phyloP scores from a whole-genome alignment of 1,140 invertebrate genomes.

The Macrosteles quadrilineatus region DNA sequence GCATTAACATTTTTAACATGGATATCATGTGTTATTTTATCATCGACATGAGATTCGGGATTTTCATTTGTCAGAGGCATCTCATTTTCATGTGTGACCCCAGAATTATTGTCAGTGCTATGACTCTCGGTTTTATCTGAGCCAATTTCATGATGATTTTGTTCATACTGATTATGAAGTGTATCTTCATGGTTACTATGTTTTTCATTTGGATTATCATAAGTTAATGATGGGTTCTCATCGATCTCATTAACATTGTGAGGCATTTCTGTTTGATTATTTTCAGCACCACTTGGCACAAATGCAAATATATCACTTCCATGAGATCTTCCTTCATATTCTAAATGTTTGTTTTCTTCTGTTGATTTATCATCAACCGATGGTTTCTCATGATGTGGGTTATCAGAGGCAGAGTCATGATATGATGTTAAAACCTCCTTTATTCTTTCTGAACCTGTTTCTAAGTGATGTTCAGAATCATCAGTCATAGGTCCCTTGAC shows the following conservation, averaged over 20 bases:
- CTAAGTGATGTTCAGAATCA: conserved; percentile 25
- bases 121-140: neutral
- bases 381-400: neutral
- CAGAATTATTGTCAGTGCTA: neutral
- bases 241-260: conserved; percentile 7
- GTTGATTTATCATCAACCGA: neutral
- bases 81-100: too few relatives aligned
- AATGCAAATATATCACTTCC: neutral
- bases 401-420: conserved; percentile 20
- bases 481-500: conserved; percentile 18
- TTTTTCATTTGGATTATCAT: neutral
- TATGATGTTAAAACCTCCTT: conserved; percentile 20
- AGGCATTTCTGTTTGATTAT: conserved; percentile 11
- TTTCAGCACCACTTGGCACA: neutral
- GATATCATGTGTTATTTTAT: too few relatives aligned
- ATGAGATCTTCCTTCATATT: conserved; percentile 12
- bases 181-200: neutral
- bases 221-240: neutral
- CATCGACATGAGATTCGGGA: too few relatives aligned
- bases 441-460: conserved; percentile 24
- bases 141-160: conserved; percentile 5
- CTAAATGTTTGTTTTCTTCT: conserved; percentile 10
- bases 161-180: too few relatives aligned
- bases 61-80: too few relatives aligned
- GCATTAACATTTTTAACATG: too few relatives aligned